Evolutionary conservation across 1,140 invertebrate genomes (phyloP), one percentile per base, ranked within the genome.

Genomic region (Anagrus nilaparvatae): DNA sequence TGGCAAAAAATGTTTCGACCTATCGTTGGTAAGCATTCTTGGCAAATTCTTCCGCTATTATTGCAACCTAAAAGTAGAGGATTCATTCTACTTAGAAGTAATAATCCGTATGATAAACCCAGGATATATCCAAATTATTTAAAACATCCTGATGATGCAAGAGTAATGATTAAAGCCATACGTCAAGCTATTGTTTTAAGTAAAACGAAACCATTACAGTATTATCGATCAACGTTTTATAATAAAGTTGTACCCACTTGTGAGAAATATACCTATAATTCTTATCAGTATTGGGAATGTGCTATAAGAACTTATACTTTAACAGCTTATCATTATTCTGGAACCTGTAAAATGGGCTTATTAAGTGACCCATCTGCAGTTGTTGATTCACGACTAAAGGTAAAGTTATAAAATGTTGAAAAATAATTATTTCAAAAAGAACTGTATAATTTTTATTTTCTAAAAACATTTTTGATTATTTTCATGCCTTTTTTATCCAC

Each of bases 281-380:
- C 76, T 1, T 76, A 81, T 48, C 70, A 63, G 9, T 90, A 89
- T 55, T 87, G 82, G 68, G 75, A 75, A 19, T 91, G 87, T 61
- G 71, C 79, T 29, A 64, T 75, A 0, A 68, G 73, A 17, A 69
- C 76, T 41, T 75, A 83, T 18, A 82, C 83, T 0, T 70, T 77
- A 17, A 84, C 78, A 1, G 78, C 87, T 33, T 86, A 82, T 51
- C 86, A 91, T 58, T 79, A 80, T 18, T 75, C 76, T 2, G 85
- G 87, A 0, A 90, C 87, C 0, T 84, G 82, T 55, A 89, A 87
- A 63, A 93, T 93, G 88, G 88, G 86, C 1, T 75, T 77, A 0
- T 44, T 52, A 12, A 65, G 52, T 3, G 84, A 88, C 59, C 66
- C 70, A 4, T 67, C 70, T 0, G 76, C 82, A 4, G 83, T 87